Base-by-base conservation (phyloP, 2,113 vertebrate species). In the Sorex fumeus region DNA sequence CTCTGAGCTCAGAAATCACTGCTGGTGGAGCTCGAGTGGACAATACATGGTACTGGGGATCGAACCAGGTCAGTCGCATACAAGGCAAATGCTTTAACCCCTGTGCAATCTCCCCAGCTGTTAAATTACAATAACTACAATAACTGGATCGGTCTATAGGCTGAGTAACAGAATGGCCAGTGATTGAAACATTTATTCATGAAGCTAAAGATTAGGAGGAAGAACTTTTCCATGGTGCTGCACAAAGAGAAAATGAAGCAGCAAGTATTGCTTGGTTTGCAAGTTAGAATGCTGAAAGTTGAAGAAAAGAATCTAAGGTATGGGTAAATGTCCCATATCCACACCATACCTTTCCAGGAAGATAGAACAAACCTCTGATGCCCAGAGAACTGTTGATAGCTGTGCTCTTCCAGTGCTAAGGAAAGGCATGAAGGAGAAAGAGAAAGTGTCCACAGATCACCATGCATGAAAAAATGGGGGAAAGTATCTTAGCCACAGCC, bases 111-210 rank as follows among this genome's bases (percentile, higher is more conserved):
- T 66, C 64, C 28, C 27, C 25, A 30, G 28, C 27, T 30, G 28
- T 28, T 30, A 9, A 27, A 6, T 60, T 69, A 75, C 53, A 60
- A 19, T 19, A 60, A 60, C 27, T 1, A 67, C 3, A 69, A 18
- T 2, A 43, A 60, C 36, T 34, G 8, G 0, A 23, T 15, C 15
- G 23, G 1, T 2, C 18, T 34, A 36, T 1, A 60, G 60, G 45
- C 12, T 6, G 12, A 21, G 30, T 3, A 1, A 60, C 50, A 57
- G 27, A 8, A 60, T 0, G 19, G 57, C 19, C 53, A 0, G 12
- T 0, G 18, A n/a, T 3, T 28, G 28, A 45, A 34, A 53, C 32
- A 8, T 50, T 28, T 3, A 23, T 2, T 30, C 21, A 21, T 6
- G 12, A n/a, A 13, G 50, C 87, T 23, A 32, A 32, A 11, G 32